phyloP scores from a whole-genome alignment of 2,113 vertebrate species.

The Nymphicus hollandicus region DNA sequence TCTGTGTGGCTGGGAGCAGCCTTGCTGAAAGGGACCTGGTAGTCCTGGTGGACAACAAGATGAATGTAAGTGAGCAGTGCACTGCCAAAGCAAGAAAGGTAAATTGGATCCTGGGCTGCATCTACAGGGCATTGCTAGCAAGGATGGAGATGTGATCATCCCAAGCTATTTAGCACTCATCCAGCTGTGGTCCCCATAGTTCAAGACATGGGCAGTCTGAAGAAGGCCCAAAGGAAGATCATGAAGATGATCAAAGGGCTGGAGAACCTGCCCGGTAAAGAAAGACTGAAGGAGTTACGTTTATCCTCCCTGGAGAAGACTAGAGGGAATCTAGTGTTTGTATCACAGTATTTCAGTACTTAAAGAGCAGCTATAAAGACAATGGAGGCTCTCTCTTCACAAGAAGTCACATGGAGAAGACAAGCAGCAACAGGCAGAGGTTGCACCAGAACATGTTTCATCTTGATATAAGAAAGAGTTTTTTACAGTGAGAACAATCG shows the following conservation, averaged over 20 bases:
- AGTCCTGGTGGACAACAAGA: neutral
- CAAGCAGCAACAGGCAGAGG: neutral
- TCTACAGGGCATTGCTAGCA: neutral
- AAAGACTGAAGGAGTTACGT: neutral
- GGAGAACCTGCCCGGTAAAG: neutral
- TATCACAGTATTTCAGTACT: neutral
- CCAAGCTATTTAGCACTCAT: neutral
- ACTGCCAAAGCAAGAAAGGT: neutral
- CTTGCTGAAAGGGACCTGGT: neutral
- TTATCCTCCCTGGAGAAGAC: neutral
- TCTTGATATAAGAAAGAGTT: too few relatives aligned
- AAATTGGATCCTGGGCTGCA: neutral
- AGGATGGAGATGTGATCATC: neutral
- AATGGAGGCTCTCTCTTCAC: neutral
- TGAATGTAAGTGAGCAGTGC: neutral
- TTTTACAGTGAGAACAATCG: neutral
- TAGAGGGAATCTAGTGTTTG: neutral
- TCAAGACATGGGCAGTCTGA: accelerated
- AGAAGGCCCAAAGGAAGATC: neutral
- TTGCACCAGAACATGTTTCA: neutral
- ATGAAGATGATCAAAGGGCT: neutral
- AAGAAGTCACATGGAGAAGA: neutral
- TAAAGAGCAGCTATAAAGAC: neutral
- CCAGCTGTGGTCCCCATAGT: neutral
- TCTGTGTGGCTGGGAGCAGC: neutral